Conservation (phyloP, 2,113 vertebrate species). For the Peromyscus californicus region DNA sequence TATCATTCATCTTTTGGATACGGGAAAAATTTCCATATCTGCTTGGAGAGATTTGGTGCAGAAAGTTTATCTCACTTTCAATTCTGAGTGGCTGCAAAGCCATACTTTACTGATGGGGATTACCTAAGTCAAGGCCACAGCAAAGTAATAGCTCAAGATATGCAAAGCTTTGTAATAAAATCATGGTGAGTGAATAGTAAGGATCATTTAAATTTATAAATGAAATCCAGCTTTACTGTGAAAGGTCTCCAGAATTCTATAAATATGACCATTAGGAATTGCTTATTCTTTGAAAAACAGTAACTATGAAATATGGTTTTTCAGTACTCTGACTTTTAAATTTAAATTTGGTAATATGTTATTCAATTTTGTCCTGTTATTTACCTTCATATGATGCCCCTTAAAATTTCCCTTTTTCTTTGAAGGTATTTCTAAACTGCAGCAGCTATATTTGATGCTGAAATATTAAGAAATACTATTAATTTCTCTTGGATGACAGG, state of each 20-base stretch:
- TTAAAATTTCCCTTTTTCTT: constrained; percentile 1
- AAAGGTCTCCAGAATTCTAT: background rate
- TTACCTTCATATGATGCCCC: background rate
- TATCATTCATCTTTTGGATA: background rate
- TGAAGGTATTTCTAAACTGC: background rate
- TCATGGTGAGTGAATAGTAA: background rate
- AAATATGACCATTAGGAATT: background rate
- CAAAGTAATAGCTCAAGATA: background rate
- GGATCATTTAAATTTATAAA: background rate
- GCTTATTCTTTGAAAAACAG: background rate
- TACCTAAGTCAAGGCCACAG: background rate
- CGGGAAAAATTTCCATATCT: background rate
- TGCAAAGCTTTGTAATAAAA: background rate
- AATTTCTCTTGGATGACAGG: constrained; percentile 36
- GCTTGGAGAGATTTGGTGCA: background rate
- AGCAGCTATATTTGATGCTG: background rate
- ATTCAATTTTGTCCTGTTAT: constrained; percentile 8
- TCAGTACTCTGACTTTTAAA: background rate
- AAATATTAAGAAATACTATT: constrained; percentile 33
- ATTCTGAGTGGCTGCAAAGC: background rate
- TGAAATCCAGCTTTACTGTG: background rate
- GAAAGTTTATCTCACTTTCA: background rate
- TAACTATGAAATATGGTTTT: background rate
- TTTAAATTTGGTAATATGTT: constrained; percentile 10
- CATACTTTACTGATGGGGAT: background rate